These are phyloP conservation scores for Cyclophora albipunctata DNA, from an alignment of 2,888 invertebrate genomes.

Conservation along the genomic window DNA sequence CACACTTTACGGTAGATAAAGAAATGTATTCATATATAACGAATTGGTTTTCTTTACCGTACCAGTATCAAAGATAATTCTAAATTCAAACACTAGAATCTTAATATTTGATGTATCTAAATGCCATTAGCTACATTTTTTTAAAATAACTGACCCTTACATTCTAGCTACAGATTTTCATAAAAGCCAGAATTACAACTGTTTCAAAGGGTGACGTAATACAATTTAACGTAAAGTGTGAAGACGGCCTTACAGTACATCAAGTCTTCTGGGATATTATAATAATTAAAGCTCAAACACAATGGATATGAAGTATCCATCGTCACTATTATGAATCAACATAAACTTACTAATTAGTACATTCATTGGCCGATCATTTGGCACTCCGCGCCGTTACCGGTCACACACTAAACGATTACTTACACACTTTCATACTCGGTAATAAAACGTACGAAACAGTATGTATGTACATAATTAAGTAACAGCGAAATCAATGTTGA, in stretches of 20 bases:
- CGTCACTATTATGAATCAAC: slow-evolving; percentile 42
- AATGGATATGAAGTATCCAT: slow-evolving; percentile 53
- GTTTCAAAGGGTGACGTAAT: too few species aligned
- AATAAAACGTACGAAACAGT: slow-evolving; percentile 26
- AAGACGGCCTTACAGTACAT: slow-evolving; percentile 25
- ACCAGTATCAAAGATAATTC: too few species aligned
- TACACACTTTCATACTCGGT: slow-evolving; percentile 35
- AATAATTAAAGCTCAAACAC: slow-evolving; percentile 74
- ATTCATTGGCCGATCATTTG: slow-evolving; percentile 47
- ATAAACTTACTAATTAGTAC: slow-evolving; percentile 44
- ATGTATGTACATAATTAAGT: slow-evolving; percentile 20
- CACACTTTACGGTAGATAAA: too few species aligned
- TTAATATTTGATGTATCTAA: too few species aligned
- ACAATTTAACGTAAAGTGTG: too few species aligned
- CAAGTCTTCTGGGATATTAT: slow-evolving; percentile 61
- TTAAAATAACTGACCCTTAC: too few species aligned
- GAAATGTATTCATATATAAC: too few species aligned
- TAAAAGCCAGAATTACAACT: too few species aligned
- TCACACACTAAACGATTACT: slow-evolving; percentile 37
- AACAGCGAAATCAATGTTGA: slow-evolving; percentile 31
- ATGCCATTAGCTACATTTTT: too few species aligned
- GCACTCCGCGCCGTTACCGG: slow-evolving; percentile 45
- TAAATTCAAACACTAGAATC: too few species aligned
- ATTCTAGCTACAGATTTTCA: too few species aligned
- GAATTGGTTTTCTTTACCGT: too few species aligned